Evolutionary conservation across 2,888 invertebrate genomes (phyloP), one percentile per base, ranked within the genome.

Genomic region (Altica lythri): DNA sequence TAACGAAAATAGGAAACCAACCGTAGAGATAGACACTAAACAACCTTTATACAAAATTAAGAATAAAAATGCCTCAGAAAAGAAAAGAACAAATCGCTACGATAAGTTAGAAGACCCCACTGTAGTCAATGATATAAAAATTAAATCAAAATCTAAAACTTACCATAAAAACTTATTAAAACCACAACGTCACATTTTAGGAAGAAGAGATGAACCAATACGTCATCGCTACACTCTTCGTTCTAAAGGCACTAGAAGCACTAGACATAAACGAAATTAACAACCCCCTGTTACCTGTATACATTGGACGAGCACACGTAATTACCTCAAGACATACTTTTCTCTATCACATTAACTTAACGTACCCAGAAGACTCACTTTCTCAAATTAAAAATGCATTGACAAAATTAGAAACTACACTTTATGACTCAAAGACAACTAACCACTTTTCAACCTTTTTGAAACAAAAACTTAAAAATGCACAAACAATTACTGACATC

Each of bases 301-400:
- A 37, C 8, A 37, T 37, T n/a, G 37, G 37, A 12, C 40, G 19
- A 40, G 4, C 25, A 25, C 19, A 40, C 8, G 22, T 40, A 18
- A 40, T 40, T 5, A 22, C 13, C 22, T 22, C 40, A 8, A 40
- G n/a, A 40, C 40, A 40, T 14, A 40, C 40, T 5, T 40, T 40
- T 14, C 12, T 22, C 9, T 40, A 12, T 6, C 25, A 40, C 22
- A 14, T 40, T 13, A 40, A 40, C 22, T 8, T 40, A 9, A 40
- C 40, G 2, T 13, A 16, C 4, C 22, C 40, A 19, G 19, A 40
- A 40, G 12, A 1, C 19, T 13, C 40, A 40, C 25, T 40, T 13
- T 12, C 25, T 8, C 22, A 40, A 12, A 19, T 19, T 10, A 10
- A 19, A n/a, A 18, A 40, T 12, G 18, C 40, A 13, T 14, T 40